Conservation (phyloP, 2,888 invertebrate genomes). For the Pelosia muscerda region DNA sequence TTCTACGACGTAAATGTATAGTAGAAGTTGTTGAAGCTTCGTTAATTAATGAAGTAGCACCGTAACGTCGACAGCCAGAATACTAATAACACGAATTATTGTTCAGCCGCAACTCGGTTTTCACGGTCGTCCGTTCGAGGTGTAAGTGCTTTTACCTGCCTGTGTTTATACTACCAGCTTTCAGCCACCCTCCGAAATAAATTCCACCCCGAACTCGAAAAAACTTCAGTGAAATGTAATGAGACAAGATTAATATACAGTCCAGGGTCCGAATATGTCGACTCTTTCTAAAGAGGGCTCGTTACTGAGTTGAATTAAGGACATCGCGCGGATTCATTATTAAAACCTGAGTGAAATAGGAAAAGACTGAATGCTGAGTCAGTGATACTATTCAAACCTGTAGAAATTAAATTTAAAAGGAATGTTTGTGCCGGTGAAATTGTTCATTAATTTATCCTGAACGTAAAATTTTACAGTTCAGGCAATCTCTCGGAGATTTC, state of each 20-base stretch:
- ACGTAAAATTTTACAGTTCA: constrained; percentile 63
- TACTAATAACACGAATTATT: constrained; percentile 72
- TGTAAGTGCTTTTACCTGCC: constrained; percentile 15
- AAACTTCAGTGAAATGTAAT: constrained; percentile 21
- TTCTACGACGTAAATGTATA: constrained; percentile 65
- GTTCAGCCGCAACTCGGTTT: constrained; percentile 52
- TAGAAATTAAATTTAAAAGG: constrained; percentile 55
- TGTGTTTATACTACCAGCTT: constrained; percentile 19
- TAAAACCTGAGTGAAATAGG: constrained; percentile 41
- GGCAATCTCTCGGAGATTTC: constrained; percentile 62
- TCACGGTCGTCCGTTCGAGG: constrained; percentile 28
- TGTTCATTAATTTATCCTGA: constrained; percentile 65
- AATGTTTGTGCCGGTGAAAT: constrained; percentile 59
- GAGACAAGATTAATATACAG: constrained; percentile 34
- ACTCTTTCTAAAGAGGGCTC: constrained; percentile 30
- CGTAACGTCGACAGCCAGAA: constrained; percentile 63
- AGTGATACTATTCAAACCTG: constrained; percentile 49
- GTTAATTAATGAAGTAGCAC: constrained; percentile 77
- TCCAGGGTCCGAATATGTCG: constrained; percentile 18
- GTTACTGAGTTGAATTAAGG: constrained; percentile 29
- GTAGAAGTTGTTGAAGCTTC: constrained; percentile 69
- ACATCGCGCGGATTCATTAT: constrained; percentile 44
- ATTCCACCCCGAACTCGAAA: constrained; percentile 9
- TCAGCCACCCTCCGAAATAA: constrained; percentile 15
- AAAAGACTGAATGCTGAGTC: constrained; percentile 37